Conservation (phyloP, 2,888 invertebrate genomes). For the Tiliacea aurago region DNA sequence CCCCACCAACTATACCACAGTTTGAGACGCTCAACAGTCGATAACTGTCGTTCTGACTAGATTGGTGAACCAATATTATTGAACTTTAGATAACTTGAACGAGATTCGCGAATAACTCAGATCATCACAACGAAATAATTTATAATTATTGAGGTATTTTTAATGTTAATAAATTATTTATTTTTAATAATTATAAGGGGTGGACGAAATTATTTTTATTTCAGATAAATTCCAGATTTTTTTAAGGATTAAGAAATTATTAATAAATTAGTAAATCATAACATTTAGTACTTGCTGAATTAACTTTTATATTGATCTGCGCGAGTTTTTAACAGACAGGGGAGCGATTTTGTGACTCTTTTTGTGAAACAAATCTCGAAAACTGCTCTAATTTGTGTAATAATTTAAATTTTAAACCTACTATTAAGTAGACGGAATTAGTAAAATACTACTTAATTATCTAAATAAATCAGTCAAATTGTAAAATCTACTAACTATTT, state of each 20-base stretch:
- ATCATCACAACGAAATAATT: constrained; percentile 51
- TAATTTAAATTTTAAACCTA: constrained; percentile 21
- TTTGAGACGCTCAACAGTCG: constrained; percentile 66
- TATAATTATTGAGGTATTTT: constrained; percentile 36
- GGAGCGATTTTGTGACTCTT: constrained; percentile 64
- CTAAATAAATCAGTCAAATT: constrained; percentile 52
- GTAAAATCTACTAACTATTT: constrained; percentile 48
- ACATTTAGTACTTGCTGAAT: background rate
- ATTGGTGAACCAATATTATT: constrained; percentile 40
- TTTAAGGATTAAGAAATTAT: background rate
- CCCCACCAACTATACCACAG: constrained; percentile 71
- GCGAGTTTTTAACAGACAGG: constrained; percentile 38
- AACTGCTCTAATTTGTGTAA: constrained; percentile 19
- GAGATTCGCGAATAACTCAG: constrained; percentile 68
- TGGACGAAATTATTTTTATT: background rate
- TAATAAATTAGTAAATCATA: background rate
- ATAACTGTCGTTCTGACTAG: constrained; percentile 56
- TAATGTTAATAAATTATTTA: background rate
- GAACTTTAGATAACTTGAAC: constrained; percentile 44
- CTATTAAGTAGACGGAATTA: constrained; percentile 50
- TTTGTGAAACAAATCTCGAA: constrained; percentile 3
- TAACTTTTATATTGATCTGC: constrained; percentile 47
- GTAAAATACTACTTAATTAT: constrained; percentile 39
- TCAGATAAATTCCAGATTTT: background rate
- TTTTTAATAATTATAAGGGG: background rate